Conservation (phyloP, 1,140 invertebrate species). For the Amphibalanus amphitrite region DNA sequence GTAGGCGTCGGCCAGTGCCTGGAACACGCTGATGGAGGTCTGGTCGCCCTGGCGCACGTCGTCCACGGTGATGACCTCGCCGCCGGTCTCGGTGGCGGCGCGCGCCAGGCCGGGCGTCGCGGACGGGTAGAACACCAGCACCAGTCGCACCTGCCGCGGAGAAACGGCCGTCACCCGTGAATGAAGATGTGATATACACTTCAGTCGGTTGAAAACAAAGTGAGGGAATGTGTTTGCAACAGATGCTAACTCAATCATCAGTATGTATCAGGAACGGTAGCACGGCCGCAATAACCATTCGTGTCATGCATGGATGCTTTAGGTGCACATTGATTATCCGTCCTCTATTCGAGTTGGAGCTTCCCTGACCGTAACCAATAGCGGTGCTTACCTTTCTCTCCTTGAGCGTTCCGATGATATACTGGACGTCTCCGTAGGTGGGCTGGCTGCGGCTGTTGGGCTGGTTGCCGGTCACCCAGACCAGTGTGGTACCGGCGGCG, state of each 20-base stretch:
- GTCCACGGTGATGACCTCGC: neutral
- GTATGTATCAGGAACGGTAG: too few relatives aligned
- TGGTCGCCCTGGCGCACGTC: neutral
- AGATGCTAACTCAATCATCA: too few relatives aligned
- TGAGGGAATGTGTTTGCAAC: too few relatives aligned
- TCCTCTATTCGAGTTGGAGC: too few relatives aligned
- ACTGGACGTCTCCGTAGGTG: neutral
- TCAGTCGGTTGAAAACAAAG: too few relatives aligned
- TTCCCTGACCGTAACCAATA: too few relatives aligned
- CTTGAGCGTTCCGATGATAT: neutral
- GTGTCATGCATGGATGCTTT: too few relatives aligned
- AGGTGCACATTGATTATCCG: too few relatives aligned
- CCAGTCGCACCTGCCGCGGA: neutral
- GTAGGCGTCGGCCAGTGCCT: neutral
- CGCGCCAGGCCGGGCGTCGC: neutral
- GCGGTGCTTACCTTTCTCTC: neutral
- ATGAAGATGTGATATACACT: too few relatives aligned
- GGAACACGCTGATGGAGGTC: neutral
- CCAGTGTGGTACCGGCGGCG: conserved; percentile 4
- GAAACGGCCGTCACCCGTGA: too few relatives aligned
- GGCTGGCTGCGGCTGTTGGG: neutral
- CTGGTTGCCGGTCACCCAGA: neutral
- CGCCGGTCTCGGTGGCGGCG: neutral
- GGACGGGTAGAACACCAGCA: conserved; percentile 1
- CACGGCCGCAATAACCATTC: too few relatives aligned